A percentile compares a stretch with the other conserved stretches of the same genome.
Evolutionary conservation across 2,113 vertebrate genomes (phyloP).

Genomic region (Myanophis thanlyinensis): DNA sequence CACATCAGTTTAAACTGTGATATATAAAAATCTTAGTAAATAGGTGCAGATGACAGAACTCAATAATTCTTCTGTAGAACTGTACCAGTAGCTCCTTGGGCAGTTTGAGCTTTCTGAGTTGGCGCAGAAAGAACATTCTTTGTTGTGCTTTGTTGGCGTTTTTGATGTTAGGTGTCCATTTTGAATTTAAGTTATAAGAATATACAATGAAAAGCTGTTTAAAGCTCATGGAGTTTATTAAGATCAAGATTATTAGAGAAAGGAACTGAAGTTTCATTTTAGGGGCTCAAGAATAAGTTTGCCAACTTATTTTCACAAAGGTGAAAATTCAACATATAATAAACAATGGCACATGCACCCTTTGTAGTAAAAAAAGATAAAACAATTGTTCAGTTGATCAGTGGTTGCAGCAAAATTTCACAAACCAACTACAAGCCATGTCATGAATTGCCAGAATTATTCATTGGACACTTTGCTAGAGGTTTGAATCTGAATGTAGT

Average conservation of each 20-base stretch:
- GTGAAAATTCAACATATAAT: not conserved
- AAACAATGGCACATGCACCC: not conserved
- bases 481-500: not conserved
- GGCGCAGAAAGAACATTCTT: too few species aligned
- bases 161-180: too few species aligned
- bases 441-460: not conserved
- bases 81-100: too few species aligned
- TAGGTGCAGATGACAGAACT: too few species aligned
- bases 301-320: not conserved
- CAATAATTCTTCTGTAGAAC: too few species aligned
- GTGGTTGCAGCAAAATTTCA: not conserved
- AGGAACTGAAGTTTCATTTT: not conserved
- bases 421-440: not conserved
- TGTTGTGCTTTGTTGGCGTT: too few species aligned
- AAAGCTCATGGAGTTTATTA: not conserved
- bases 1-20: not conserved
- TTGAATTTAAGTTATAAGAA: too few species aligned
- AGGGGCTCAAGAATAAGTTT: not conserved
- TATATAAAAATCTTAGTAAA: not conserved
- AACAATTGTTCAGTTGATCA: not conserved
- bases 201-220: not conserved
- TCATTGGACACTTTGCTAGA: not conserved
- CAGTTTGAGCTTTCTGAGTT: too few species aligned
- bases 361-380: not conserved
- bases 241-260: not conserved